A percentile compares a stretch with the other conserved stretches of the same genome.
Evolutionary conservation across 2,797 vertebrate genomes (phyloP).

Genomic region (Xiphorhynchus erythropygius): DNA sequence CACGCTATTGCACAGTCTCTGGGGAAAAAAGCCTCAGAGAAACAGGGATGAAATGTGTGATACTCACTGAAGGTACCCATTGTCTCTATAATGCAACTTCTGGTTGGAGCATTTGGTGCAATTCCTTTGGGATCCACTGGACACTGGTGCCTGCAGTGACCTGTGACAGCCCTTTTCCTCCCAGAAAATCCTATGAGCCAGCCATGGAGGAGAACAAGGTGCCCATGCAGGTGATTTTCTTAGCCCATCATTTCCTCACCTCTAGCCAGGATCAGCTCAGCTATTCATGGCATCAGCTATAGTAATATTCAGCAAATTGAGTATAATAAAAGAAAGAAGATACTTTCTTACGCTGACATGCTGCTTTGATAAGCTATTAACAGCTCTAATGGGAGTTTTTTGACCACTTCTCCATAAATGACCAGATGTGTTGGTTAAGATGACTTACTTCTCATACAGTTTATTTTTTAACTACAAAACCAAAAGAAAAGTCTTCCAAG

Average conservation of each 20-base stretch:
- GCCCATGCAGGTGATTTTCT: background rate
- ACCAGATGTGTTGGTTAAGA: background rate
- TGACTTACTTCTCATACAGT: background rate
- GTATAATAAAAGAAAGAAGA: background rate
- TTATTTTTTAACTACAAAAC: background rate
- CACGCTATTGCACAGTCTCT: background rate
- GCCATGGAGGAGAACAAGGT: background rate
- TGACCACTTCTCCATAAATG: background rate
- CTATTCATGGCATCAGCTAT: background rate
- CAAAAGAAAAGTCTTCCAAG: background rate
- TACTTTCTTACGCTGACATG: background rate
- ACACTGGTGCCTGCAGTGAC: background rate
- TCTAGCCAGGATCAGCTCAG: background rate
- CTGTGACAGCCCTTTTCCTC: background rate
- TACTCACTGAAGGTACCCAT: background rate
- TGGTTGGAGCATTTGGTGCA: slow-evolving; percentile 5
- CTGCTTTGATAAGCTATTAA: slow-evolving; percentile 4
- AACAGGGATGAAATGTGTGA: background rate
- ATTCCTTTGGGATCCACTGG: background rate
- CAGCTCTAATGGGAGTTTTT: background rate
- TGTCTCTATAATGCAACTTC: slow-evolving; percentile 32
- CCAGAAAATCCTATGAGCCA: background rate
- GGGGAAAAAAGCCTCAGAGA: background rate
- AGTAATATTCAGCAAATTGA: background rate
- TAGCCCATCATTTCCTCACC: background rate